Evolutionary conservation across 2,888 invertebrate species (phyloP), one percentile per base, ranked within the genome.

Genomic region (Parnassius mnemosyne): DNA sequence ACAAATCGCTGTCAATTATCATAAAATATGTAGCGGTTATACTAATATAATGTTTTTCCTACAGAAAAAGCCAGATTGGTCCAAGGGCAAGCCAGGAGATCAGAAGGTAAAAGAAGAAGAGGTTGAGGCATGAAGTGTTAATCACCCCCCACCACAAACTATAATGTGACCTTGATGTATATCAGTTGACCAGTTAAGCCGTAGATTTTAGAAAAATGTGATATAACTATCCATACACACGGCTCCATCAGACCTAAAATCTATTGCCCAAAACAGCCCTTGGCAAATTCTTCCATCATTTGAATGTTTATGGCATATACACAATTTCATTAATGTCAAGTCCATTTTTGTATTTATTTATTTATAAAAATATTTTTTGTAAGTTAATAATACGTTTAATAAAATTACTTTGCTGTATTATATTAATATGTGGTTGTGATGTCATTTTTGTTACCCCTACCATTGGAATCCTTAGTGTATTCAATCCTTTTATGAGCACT

Each of bases 61-160:
- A 81, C 95, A 97, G 96, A 97, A 97, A 93, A 97, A 97, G 92
- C 97, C 97, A 80, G 97, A 97, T 93, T 97, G 97, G 97, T 97
- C 97, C 87, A 97, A 97, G 94, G 94, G 94, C 92, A 96, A 96
- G 87, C 94, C 94, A 85, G 96, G 96, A 83, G 96, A 97, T 91
- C 96, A 96, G 95, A 95, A 95, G 93, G 96, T 95, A 93, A 96
- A 95, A 90, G 95, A 95, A 90, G 94, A 94, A 89, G 94, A 94
- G 87, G 94, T 94, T 89, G 96, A 96, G 93, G 96, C 96, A 95
- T 96, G 95, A 96, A 89, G 82, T 83, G 83, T 84, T 83, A 69
- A 79, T 73, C 73, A 66, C 77, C 75, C 20, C 76, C 78, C 74
- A 75, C 75, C 52, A 81, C 78, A 83, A 79, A 78, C 72, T 76